Base-by-base conservation (phyloP, 2,113 vertebrate genomes). In the Prunella fulvescens region DNA sequence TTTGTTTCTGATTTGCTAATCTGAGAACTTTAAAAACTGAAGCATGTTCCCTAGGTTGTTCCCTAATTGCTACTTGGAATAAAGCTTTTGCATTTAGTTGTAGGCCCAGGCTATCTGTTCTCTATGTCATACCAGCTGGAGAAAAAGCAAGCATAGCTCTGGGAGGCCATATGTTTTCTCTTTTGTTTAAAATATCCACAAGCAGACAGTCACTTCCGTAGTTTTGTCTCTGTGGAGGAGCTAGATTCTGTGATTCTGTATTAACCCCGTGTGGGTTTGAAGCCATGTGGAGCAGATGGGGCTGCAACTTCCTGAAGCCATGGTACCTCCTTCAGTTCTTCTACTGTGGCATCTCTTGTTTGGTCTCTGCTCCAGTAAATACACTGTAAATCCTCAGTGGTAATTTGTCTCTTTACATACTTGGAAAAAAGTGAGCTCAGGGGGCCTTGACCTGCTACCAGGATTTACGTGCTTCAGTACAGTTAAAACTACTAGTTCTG, bases 161-260 rank as follows among this genome's bases (percentile, higher is more conserved):
- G 66, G 66, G 81, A 85, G 67, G 92, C 90, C 93, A 92, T 96
- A 74, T 95, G 90, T 95, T 97, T 95, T 94, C 74, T 90, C 92
- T 94, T 95, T 86, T 83, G 70, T 92, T 93, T 95, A 92, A 95
- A 96, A 80, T 86, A 95, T 90, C 82, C 64, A 88, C 56, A 77
- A 67, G 81, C 71, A 94, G 96, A 96, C 90, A 37, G 86, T 86
- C 40, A 51, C 82, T 96, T 97, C 93, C 71, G 22, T 93, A 93
- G 92, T 62, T 91, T 90, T 88, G 88, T 94, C 90, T 95, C 74
- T 0, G 6, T 90, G 56, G 88, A 95, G 90, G 83, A 92, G 76
- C 71, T 74, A 31, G 25, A 62, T 60, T 61, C 54, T 76, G 62
- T 61, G 25, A 62, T 37, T 77, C 67, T 5, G 0, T 19, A 14